phyloP scores from a whole-genome alignment of 2,797 vertebrate species.

The Neopelma chrysocephalum region DNA sequence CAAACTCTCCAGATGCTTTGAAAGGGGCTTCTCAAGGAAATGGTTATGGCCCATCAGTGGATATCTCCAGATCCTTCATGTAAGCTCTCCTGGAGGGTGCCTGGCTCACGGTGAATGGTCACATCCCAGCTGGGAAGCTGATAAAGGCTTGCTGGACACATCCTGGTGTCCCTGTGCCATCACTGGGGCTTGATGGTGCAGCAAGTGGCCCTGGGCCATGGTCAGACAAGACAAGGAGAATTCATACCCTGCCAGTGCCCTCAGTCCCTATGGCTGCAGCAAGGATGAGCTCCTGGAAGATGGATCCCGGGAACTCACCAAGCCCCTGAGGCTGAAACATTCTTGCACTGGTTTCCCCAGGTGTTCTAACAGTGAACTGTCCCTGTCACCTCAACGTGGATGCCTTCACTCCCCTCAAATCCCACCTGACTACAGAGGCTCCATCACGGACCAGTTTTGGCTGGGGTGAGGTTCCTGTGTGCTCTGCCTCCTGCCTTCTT shows the following conservation, averaged over 20 bases:
- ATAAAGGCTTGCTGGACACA: background rate
- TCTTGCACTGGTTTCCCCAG: background rate
- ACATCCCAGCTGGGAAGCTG: background rate
- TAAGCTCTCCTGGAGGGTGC: background rate
- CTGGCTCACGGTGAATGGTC: background rate
- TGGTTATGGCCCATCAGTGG: background rate
- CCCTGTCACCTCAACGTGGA: rapidly evolving
- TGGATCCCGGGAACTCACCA: background rate
- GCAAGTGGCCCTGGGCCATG: rapidly evolving
- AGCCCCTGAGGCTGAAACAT: background rate
- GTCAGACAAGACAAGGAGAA: rapidly evolving
- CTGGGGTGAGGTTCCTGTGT: background rate
- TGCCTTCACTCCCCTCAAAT: background rate
- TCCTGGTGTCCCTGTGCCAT: background rate
- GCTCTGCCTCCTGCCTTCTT: background rate
- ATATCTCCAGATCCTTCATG: background rate
- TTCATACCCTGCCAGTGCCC: background rate
- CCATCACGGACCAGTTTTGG: background rate
- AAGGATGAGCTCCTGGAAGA: background rate
- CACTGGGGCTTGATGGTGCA: background rate
- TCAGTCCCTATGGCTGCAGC: background rate
- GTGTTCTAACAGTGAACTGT: background rate
- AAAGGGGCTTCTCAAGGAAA: background rate
- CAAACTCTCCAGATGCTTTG: background rate
- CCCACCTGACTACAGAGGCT: background rate